Base-by-base conservation (phyloP, 2,113 vertebrate genomes). In the Chunga burmeisteri region DNA sequence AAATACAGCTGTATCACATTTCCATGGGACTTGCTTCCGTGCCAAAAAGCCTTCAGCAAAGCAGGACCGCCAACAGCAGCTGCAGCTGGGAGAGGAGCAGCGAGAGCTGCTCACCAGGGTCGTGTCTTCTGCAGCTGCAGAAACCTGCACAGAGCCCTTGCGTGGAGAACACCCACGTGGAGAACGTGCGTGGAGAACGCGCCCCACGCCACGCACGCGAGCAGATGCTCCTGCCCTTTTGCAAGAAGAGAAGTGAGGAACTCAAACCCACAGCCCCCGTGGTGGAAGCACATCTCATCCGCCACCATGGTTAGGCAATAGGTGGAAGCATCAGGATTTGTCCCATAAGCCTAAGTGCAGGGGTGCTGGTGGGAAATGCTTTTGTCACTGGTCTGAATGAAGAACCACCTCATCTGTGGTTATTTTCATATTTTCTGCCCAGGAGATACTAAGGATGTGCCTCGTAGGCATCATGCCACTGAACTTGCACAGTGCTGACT, bases 391-490 rank as follows among this genome's bases (percentile, higher is more conserved):
- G 22, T 63, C 14, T 63, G 63, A 58, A 52, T 13, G 32, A 90
- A 75, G 19, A 93, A 80, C 20, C 8, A 58, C 14, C 12, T 90
- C 18, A 63, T 25, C 22, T 52, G 16, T 40, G 9, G 79, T 40
- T 86, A n/a, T 61, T 87, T 59, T 66, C 1, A 0, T 26, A 36
- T 86, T 74, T 88, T 84, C 65, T 61, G 40, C 44, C 19, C 23
- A 50, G 32, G 14, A 71, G 50, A 47, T 34, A 30, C 18, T 70
- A 75, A 40, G 9, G 52, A 87, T 52, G 42, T 22, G 65, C 16
- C 22, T 3, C 2, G 1, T 56, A 82, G 47, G 50, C 58, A 88
- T 46, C 0, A 1, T 38, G 25, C 29, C 0, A 1, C 36, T 79
- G 52, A 68, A n/a, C 20, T 62, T 59, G 25, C 16, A 49, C 20